Base-by-base conservation (phyloP, 2,888 invertebrate genomes). In the Cheilosia impressa region DNA sequence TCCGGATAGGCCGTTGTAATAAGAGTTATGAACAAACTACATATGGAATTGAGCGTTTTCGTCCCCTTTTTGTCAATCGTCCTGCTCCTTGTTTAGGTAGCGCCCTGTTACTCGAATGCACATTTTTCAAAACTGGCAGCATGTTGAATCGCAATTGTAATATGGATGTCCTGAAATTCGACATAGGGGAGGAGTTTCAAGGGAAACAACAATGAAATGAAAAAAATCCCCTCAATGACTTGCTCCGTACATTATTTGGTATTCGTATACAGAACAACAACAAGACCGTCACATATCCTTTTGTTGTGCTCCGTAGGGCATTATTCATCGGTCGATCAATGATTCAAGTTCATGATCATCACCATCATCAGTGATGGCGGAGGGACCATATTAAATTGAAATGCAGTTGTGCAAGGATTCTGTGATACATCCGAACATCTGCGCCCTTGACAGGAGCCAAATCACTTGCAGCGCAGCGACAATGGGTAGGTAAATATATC, bases 321-420 rank as follows among this genome's bases (percentile, higher is more conserved):
- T 77, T 82, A 77, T 77, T 82, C 72, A 82, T 77, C 60, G 72
- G 66, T 68, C 53, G 72, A 78, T 73, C 73, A 78, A 73, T 58
- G 84, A 65, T 84, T 63, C 84, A 84, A 84, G 84, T 84, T 84
- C 84, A 84, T 84, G 79, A 83, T 83, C 83, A 83, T 73, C 82
- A 62, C 34, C 66, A 78, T 68, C 83, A 69, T 79, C 68, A 45
- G 7, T 15, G 31, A 31, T 31, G 34, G 43, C 41, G 19, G 50
- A 9, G 66, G 47, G 31, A 53, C 68, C 72, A 63, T 68, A 72
- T 24, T 68, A 62, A 66, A 73, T 75, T 34, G 38, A 58, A 71
- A 62, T 84, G 84, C 75, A 84, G 75, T 73, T 78, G 73, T 69
- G 83, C 82, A 83, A 72, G 72, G 62, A 66, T 72, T 57, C 71